A percentile compares a stretch with the other conserved stretches of the same genome.
phyloP scores from a whole-genome alignment of 2,113 vertebrate species.

The Dolichallabes microphthalmus region DNA sequence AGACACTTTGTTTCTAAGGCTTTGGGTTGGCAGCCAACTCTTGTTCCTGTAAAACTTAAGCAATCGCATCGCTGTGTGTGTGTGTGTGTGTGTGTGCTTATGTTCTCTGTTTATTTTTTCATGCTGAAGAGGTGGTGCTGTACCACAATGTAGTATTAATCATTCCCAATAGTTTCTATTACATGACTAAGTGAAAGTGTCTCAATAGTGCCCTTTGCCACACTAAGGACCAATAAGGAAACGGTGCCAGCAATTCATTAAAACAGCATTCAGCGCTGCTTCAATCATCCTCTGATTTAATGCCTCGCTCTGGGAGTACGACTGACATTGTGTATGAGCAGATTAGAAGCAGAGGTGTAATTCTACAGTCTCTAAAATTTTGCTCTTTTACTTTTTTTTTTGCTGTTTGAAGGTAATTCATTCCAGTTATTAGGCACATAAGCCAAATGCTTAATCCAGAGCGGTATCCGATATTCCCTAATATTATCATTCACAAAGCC shows the following conservation, averaged over 20 bases:
- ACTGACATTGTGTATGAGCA: slow-evolving; percentile 47
- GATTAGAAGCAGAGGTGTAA: slow-evolving; percentile 30
- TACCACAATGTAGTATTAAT: slow-evolving; percentile 6
- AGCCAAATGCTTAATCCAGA: slow-evolving; percentile 40
- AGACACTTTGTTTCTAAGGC: not conserved
- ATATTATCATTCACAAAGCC: slow-evolving; percentile 51
- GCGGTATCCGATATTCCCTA: slow-evolving; percentile 36
- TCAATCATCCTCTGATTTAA: slow-evolving; percentile 37
- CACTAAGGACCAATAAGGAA: slow-evolving; percentile 12
- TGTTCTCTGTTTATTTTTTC: slow-evolving; percentile 25
- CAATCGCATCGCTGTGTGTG: not conserved
- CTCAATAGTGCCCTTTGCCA: slow-evolving; percentile 11
- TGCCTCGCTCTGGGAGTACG: slow-evolving; percentile 29
- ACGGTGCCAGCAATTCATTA: slow-evolving; percentile 13
- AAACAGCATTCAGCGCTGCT: slow-evolving; percentile 20
- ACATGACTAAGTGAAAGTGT: slow-evolving; percentile 19
- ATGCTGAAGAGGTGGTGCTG: slow-evolving; percentile 34
- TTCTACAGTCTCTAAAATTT: slow-evolving; percentile 7
- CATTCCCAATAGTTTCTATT: slow-evolving; percentile 12
- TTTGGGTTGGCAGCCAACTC: slow-evolving; percentile 34
- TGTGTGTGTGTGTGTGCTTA: not conserved
- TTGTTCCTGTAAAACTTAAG: slow-evolving; percentile 23
- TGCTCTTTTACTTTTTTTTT: slow-evolving; percentile 26
- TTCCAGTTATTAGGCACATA: slow-evolving; percentile 37
- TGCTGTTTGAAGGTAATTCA: slow-evolving; percentile 24